A percentile compares a stretch with the other conserved stretches of the same genome.
Evolutionary conservation across 2,888 invertebrate species (phyloP).

Genomic region (Cryptus viduatorius): DNA sequence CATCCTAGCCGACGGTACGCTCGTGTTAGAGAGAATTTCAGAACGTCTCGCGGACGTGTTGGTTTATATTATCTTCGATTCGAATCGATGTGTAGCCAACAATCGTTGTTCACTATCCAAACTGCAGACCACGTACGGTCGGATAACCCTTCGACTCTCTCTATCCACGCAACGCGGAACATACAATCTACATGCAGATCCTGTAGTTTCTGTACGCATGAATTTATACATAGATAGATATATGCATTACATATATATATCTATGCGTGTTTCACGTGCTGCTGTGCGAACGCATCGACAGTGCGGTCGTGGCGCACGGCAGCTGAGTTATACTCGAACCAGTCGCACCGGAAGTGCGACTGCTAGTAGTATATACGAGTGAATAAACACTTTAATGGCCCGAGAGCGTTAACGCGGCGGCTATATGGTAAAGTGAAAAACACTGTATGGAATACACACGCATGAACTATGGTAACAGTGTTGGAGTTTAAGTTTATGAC

Average conservation of each 20-base stretch:
- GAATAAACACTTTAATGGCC: slow-evolving; percentile 65
- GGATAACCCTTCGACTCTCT: slow-evolving; percentile 26
- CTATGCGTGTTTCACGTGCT: slow-evolving; percentile 7
- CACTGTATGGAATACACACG: slow-evolving; percentile 14
- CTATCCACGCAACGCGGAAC: slow-evolving; percentile 2
- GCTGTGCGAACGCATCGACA: slow-evolving; percentile 53
- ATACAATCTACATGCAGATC: not conserved
- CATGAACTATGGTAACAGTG: slow-evolving; percentile 8
- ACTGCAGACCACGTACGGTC: slow-evolving; percentile 41
- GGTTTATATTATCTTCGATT: slow-evolving; percentile 64
- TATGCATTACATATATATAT: not conserved
- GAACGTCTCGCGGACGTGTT: slow-evolving; percentile 38
- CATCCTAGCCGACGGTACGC: slow-evolving; percentile 36
- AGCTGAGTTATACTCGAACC: slow-evolving; percentile 57
- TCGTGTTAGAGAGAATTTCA: slow-evolving; percentile 28
- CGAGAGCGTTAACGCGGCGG: slow-evolving; percentile 54
- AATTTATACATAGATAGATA: slow-evolving; percentile 5
- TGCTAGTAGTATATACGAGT: slow-evolving; percentile 51
- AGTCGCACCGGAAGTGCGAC: slow-evolving; percentile 56
- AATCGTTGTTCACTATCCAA: slow-evolving; percentile 61
- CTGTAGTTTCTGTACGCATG: slow-evolving; percentile 11
- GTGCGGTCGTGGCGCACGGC: slow-evolving; percentile 52
- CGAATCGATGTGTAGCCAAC: slow-evolving; percentile 61
- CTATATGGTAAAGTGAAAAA: slow-evolving; percentile 54
- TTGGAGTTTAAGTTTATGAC: slow-evolving; percentile 38